These are phyloP conservation scores for Tachuris rubrigastra DNA, from an alignment of 2,113 vertebrate species.

Conservation along the genomic window DNA sequence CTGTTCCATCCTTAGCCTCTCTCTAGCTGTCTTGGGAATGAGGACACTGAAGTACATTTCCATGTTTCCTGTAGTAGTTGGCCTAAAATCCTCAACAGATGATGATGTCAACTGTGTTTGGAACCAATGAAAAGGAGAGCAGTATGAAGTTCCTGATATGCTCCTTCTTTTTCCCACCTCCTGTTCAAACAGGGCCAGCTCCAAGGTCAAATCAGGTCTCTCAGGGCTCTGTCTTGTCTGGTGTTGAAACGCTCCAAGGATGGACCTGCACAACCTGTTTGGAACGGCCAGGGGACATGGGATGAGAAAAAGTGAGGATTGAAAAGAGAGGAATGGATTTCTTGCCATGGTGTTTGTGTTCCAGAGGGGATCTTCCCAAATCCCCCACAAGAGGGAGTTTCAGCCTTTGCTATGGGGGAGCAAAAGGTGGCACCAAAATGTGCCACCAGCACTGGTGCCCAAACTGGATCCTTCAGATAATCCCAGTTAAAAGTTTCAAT, in stretches of 20 bases:
- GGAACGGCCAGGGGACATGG: neutral
- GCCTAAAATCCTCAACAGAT: neutral
- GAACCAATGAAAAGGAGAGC: neutral
- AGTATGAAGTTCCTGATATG: neutral
- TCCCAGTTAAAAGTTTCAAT: neutral
- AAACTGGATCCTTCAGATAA: neutral
- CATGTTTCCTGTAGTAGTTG: neutral
- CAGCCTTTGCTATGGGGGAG: neutral
- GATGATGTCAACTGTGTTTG: neutral
- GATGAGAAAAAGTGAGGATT: neutral
- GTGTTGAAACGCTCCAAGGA: neutral
- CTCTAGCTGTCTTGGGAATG: neutral
- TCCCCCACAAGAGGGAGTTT: constrained; percentile 59
- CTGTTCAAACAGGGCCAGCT: neutral
- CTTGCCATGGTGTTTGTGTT: neutral
- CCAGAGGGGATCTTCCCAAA: neutral
- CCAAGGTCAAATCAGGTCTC: neutral
- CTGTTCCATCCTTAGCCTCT: neutral
- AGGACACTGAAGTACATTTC: neutral
- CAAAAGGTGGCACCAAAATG: neutral
- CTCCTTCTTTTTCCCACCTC: neutral
- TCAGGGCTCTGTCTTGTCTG: neutral
- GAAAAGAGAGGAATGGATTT: neutral
- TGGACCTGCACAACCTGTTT: neutral
- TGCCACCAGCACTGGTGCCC: fast-evolving